Conservation (phyloP, 2,797 vertebrate genomes). For the Taenioides sp. region DNA sequence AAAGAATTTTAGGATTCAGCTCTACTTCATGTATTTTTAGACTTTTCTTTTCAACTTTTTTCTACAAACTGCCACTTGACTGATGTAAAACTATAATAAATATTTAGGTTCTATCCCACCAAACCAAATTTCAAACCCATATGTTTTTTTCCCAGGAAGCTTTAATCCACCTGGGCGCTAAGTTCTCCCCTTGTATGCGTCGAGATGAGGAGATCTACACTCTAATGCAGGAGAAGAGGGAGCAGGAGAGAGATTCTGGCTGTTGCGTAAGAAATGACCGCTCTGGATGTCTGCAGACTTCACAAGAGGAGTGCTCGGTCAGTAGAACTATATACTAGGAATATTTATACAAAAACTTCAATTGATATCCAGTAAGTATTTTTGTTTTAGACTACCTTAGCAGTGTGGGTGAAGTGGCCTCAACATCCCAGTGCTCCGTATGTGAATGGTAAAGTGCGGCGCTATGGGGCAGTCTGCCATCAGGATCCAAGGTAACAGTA, state of each 20-base stretch:
- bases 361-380: not conserved
- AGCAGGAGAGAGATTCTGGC: constrained; percentile 86
- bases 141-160: constrained; percentile 80
- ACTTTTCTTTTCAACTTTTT: too few relatives aligned
- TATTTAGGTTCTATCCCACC: too few relatives aligned
- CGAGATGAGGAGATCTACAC: constrained; percentile 91
- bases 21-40: too few relatives aligned
- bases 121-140: too few relatives aligned
- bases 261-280: constrained; percentile 97
- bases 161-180: constrained; percentile 97
- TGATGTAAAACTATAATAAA: too few relatives aligned
- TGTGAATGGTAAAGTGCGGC: constrained; percentile 78
- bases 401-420: constrained; percentile 97
- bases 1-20: too few relatives aligned
- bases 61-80: too few relatives aligned
- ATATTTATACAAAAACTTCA: not conserved
- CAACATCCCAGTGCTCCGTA: constrained; percentile 82
- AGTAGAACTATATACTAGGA: constrained; percentile 42
- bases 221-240: constrained; percentile 84
- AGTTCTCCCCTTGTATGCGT: constrained; percentile 97
- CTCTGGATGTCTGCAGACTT: constrained; percentile 94
- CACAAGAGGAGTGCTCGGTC: constrained; percentile 94
- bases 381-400: constrained; percentile 84
- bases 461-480: constrained; percentile 92
- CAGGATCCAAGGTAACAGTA: constrained; percentile 92